phyloP scores from a whole-genome alignment of 1,140 invertebrate species.

The Littorina saxatilis region DNA sequence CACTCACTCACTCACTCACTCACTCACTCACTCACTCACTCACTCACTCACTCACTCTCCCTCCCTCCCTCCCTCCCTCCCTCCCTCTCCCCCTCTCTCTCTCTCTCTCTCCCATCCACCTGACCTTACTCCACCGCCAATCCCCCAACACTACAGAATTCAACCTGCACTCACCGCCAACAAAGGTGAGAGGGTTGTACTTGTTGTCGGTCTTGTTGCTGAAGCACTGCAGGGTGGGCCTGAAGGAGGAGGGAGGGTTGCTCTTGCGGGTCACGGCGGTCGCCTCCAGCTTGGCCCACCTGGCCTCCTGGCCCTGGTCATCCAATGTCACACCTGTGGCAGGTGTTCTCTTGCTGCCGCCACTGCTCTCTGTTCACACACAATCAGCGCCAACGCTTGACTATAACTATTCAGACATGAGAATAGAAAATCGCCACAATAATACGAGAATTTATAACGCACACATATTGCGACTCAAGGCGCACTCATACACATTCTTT shows the following conservation, averaged over 20 bases:
- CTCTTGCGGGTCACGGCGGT: conserved; percentile 83
- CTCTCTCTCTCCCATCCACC: no score
- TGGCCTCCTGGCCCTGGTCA: background rate
- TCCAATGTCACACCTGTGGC: conserved; percentile 24
- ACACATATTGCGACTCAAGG: no score
- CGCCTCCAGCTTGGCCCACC: conserved; percentile 81
- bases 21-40: no score
- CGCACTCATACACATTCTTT: no score
- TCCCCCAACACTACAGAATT: no score
- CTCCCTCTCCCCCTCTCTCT: no score
- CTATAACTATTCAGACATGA: background rate
- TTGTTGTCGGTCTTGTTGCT: conserved; percentile 80
- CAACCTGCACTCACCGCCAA: conserved; percentile 78
- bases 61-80: no score
- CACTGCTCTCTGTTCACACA: background rate
- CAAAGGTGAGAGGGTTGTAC: conserved; percentile 82
- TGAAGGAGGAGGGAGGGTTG: conserved; percentile 86
- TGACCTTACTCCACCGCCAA: no score
- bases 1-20: no score
- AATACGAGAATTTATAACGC: no score
- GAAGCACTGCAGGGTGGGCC: conserved; percentile 85
- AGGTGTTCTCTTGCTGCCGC: background rate
- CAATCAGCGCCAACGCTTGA: background rate
- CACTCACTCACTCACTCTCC: no score
- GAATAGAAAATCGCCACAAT: background rate